Percentiles rank a stretch among this genome's conserved stretches.
Evolutionary conservation across 2,113 vertebrate species (phyloP).

Genomic region (Grammomys surdaster): DNA sequence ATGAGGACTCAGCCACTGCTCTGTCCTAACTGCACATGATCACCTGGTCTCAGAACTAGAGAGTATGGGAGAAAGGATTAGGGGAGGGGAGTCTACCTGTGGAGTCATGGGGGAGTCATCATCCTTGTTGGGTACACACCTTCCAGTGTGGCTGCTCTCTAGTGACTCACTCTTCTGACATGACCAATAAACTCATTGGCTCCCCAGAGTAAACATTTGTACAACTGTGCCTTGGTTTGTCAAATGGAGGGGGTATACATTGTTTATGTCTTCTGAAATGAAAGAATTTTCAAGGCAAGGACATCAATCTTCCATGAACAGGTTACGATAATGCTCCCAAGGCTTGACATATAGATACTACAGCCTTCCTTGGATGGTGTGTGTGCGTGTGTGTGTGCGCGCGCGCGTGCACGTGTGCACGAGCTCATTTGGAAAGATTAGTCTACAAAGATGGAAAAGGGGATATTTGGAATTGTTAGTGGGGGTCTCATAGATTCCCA

Average conservation of each 20-base stretch:
- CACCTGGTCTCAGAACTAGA: background rate
- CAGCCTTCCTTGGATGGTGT: background rate
- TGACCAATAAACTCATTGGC: background rate
- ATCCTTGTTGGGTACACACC: background rate
- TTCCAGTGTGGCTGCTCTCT: background rate
- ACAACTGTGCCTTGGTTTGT: background rate
- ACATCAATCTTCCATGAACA: background rate
- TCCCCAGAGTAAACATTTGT: background rate
- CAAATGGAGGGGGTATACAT: background rate
- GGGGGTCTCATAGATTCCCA: background rate
- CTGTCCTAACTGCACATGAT: background rate
- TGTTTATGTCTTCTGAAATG: background rate
- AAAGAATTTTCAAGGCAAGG: background rate
- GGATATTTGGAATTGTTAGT: background rate
- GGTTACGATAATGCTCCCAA: background rate
- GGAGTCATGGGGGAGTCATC: background rate
- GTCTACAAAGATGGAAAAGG: background rate
- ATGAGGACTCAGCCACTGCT: background rate
- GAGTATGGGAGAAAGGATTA: background rate
- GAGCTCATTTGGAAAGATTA: background rate
- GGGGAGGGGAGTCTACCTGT: background rate
- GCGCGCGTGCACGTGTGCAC: no score
- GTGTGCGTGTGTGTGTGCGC: background rate
- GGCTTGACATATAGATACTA: background rate
- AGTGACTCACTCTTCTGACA: background rate